Evolutionary conservation across 2,797 vertebrate species (phyloP), one percentile per base, ranked within the genome.

Genomic region (Rhinogobio ventralis): DNA sequence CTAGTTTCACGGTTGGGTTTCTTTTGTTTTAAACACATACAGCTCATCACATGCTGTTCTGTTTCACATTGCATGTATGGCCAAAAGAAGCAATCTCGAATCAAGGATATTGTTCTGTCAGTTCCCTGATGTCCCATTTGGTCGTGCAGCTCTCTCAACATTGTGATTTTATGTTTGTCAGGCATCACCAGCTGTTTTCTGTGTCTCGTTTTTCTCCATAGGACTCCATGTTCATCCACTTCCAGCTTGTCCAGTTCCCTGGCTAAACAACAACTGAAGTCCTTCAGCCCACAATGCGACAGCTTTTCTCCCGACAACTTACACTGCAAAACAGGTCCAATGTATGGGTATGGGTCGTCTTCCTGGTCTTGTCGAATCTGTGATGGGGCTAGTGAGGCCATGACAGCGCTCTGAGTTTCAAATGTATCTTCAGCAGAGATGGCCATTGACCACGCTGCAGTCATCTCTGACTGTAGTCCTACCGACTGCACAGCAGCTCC

Each of bases 11-110:
- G 60, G 60, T 84, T 67, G 10, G 62, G 77, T 9, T 45, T 19
- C 17, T 85, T 87, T 6, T 46, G 15, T n/a, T 73, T 85, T n/a
- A 85, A 19, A 42, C 86, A 82, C 5, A 30, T 76, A 36, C 68
- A 71, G 20, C 25, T 14, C 4, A 49, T 86, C 1, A 68, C 71
- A 20, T 84, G 64, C 2, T 67, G 66, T 42, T 88, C 80, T 3
- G 46, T 20, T 8, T 42, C 64, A 2, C 8, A 19, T 19, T 68
- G 9, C 66, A 39, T 68, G 36, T 68, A 68, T 2, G 19, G 66
- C 66, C 64, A 36, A 36, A 67, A 67, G n/a, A 82, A 83, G 7
- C 28, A 2, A 3, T 75, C 57, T 6, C 28, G 0, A 0, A 51
- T 66, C 6, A 66, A 19, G 4, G 17, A 33, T 9, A 83, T 20